phyloP scores from a whole-genome alignment of 2,797 vertebrate species.

The Chromobotia macracanthus region DNA sequence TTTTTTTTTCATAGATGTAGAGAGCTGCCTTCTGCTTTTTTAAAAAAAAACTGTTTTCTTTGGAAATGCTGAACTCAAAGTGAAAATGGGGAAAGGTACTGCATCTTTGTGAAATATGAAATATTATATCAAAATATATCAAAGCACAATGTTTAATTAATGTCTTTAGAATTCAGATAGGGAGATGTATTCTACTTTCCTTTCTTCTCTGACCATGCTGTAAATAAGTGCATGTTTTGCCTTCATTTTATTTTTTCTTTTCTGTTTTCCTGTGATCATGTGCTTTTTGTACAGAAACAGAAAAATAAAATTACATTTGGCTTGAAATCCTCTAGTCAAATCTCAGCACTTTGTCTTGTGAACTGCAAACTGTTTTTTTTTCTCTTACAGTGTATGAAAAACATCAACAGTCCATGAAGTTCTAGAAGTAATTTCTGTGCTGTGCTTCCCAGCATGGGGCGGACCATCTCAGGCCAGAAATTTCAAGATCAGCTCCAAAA shows the following conservation, averaged over 20 bases:
- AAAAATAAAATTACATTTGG: conserved; percentile 86
- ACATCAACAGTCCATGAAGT: conserved; percentile 26
- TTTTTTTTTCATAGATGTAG: conserved; percentile 63
- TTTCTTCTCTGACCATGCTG: conserved; percentile 76
- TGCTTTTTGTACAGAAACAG: conserved; percentile 85
- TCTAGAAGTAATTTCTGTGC: conserved; percentile 50
- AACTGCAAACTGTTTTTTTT: background rate
- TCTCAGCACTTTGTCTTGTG: conserved; percentile 23
- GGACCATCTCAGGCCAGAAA: conserved; percentile 33
- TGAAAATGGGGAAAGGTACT: conserved; percentile 73
- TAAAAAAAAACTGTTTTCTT: conserved; percentile 33
- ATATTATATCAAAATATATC: conserved; percentile 81
- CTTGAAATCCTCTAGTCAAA: conserved; percentile 64
- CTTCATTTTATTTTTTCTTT: conserved; percentile 60
- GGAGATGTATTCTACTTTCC: conserved; percentile 51
- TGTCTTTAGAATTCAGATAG: conserved; percentile 72
- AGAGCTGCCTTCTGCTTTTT: conserved; percentile 59
- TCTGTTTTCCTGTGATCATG: conserved; percentile 74
- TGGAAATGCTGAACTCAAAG: conserved; percentile 72
- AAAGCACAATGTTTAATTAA: conserved; percentile 85
- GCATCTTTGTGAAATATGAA: conserved; percentile 82
- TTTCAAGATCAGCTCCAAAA: conserved; percentile 37
- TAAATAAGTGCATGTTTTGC: conserved; percentile 82
- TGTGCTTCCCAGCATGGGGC: conserved; percentile 43
- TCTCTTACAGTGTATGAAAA: conserved; percentile 32